These are phyloP conservation scores for Cyclopterus lumpus DNA, from an alignment of 2,797 vertebrate species.

Conservation along the genomic window DNA sequence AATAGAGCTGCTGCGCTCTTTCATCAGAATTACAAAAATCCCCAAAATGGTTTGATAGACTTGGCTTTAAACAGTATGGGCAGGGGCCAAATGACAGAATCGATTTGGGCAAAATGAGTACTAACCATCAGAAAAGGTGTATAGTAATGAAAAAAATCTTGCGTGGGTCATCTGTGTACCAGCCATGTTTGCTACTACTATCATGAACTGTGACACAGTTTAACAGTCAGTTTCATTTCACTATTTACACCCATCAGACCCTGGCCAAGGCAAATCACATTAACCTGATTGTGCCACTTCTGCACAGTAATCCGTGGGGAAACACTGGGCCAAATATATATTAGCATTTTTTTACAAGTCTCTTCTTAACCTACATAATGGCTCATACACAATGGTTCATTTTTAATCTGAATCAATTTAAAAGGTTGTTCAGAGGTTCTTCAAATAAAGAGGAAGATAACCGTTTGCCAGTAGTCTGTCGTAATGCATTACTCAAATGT, in stretches of 20 bases:
- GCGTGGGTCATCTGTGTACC: background rate
- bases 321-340: background rate
- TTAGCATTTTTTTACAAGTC: background rate
- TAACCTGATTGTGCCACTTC: background rate
- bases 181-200: background rate
- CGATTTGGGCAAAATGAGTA: background rate
- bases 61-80: background rate
- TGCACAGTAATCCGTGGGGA: background rate
- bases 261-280: constrained; percentile 7
- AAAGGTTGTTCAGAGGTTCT: constrained; percentile 30
- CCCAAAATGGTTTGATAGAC: constrained; percentile 9
- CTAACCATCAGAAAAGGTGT: background rate
- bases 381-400: background rate
- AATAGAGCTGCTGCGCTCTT: constrained; percentile 26
- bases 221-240: constrained; percentile 39
- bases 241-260: background rate
- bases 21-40: constrained; percentile 45
- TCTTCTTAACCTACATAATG: background rate
- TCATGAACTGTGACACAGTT: constrained; percentile 39
- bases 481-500: constrained; percentile 39
- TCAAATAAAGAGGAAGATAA: constrained; percentile 50
- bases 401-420: constrained; percentile 2
- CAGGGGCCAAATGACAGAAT: constrained; percentile 10
- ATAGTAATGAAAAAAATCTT: background rate
- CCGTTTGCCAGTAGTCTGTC: constrained; percentile 27